Conservation (phyloP, 2,113 vertebrate genomes). For the Motacilla alba region DNA sequence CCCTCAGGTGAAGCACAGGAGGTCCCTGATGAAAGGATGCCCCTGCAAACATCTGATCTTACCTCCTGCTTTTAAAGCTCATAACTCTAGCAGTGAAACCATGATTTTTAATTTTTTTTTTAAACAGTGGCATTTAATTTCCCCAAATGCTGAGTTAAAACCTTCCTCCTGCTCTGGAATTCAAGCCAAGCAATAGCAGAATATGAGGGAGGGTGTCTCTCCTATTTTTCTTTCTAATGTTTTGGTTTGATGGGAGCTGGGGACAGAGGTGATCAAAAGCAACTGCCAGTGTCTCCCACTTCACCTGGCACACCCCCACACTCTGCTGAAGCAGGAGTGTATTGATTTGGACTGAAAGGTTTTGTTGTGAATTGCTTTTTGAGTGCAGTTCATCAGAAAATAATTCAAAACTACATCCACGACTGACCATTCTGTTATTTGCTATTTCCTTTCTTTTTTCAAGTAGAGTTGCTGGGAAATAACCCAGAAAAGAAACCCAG, state of each 20-base stretch:
- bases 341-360: neutral
- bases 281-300: neutral
- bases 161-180: neutral
- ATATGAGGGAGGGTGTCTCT: neutral
- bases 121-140: neutral
- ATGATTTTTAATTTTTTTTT: fast-evolving
- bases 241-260: neutral
- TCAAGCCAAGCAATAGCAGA: neutral
- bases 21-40: neutral
- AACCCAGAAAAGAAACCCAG: neutral
- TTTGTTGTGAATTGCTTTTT: neutral
- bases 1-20: neutral
- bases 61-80: neutral
- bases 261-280: neutral
- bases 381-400: neutral
- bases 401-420: neutral
- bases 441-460: neutral
- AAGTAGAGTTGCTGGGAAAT: neutral
- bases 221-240: neutral
- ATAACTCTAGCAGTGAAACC: neutral
- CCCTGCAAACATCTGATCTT: neutral
- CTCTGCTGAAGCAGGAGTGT: neutral
- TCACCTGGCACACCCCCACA: neutral
- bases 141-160: neutral
- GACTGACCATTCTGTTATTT: neutral